These are phyloP conservation scores for Melanerpes formicivorus DNA, from an alignment of 2,113 vertebrate species.

Conservation along the genomic window DNA sequence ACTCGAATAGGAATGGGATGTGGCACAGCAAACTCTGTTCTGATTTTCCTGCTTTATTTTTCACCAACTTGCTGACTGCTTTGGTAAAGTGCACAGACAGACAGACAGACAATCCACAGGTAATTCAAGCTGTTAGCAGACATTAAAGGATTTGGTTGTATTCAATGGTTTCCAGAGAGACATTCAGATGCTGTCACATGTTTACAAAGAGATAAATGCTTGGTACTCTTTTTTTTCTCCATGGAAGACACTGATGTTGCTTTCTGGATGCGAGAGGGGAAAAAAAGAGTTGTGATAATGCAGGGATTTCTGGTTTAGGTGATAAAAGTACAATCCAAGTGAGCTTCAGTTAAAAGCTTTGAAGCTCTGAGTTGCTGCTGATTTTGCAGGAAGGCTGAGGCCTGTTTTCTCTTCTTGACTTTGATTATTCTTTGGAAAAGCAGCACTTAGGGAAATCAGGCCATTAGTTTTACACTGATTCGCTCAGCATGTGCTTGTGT, in stretches of 20 bases:
- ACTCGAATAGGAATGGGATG: neutral
- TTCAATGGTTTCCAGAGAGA: neutral
- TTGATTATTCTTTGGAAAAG: neutral
- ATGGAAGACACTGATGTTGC: neutral
- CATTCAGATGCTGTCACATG: neutral
- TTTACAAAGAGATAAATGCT: neutral
- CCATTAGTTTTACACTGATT: neutral
- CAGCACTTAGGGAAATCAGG: neutral
- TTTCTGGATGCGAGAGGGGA: neutral
- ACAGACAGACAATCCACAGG: neutral
- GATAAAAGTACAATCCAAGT: neutral
- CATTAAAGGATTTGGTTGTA: neutral
- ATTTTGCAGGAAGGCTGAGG: neutral
- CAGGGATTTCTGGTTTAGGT: neutral
- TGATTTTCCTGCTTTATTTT: neutral
- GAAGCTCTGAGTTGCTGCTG: neutral
- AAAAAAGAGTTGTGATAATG: neutral
- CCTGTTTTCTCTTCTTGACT: neutral
- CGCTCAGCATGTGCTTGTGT: neutral
- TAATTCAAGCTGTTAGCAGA: neutral
- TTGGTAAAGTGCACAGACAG: neutral
- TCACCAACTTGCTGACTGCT: neutral
- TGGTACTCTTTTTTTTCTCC: neutral
- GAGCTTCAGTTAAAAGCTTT: neutral
- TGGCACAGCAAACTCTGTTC: neutral